Evolutionary conservation across 2,113 vertebrate species (phyloP), one percentile per base, ranked within the genome.

Genomic region (Corythoichthys haematopterus): DNA sequence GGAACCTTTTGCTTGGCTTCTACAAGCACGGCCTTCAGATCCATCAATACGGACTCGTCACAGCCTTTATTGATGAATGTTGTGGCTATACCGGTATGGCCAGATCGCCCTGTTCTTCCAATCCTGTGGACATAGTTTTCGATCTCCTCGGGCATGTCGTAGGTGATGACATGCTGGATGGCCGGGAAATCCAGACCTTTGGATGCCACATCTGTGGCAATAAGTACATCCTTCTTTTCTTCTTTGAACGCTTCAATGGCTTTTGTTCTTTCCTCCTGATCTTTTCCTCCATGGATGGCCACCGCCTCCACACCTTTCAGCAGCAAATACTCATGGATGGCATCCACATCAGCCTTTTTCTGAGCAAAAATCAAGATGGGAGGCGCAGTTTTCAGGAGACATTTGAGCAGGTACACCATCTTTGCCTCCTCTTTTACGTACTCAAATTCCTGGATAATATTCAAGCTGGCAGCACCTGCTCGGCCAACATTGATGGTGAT

Each of bases 11-110:
- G 97, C 89, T 97, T 98, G 0, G 97, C 97, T 87, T 99, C 97
- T 51, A 98, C 75, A 4, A 99, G 89, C 84, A 99, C 86, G 13
- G 97, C 97, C 88, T 97, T 99, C 70, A 98, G 88, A 79, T 98
- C 97, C 97, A 98, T 99, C 70, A 98, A 80, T 64, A 99, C 97
- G 0, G 97, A 99, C 86, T 99, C 97, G 0, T 98, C 96, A 0
- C 97, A 99, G 80, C 95, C 94, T 87, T 99, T 99, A 85, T 99
- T 99, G 89, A 99, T 99, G 83, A 99, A 99, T 4, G 97, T 98
- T 37, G 97, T 99, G 50, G 97, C 96, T 0, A 99, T 94, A 74
- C 97, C 97, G 0, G 97, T 99, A 84, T 98, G 95, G 65, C 97
- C 97, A 0, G 97, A 99, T 73, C 95, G 93, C 61, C 97, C 97